A percentile compares a stretch with the other conserved stretches of the same genome.
Evolutionary conservation across 2,888 invertebrate species (phyloP).

Genomic region (Eueremaeus valkanovi): DNA sequence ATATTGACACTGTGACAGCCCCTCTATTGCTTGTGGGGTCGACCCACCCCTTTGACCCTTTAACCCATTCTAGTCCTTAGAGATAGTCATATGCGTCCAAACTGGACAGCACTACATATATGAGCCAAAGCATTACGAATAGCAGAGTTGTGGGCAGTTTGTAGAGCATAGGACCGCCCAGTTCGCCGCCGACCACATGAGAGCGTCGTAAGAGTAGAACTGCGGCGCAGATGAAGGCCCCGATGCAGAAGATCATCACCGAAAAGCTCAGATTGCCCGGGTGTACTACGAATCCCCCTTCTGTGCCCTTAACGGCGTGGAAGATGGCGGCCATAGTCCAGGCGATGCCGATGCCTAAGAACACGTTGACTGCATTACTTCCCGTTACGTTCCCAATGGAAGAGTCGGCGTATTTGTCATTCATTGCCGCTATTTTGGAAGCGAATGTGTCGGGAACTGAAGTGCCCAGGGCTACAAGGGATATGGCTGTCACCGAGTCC

Average conservation of each 20-base stretch:
- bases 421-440: slow-evolving; percentile 96
- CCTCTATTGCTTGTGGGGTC: too few species aligned
- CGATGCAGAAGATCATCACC: slow-evolving; percentile 90
- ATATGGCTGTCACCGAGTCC: slow-evolving; percentile 94
- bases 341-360: slow-evolving; percentile 96
- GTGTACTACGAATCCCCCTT: slow-evolving; percentile 49
- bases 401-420: slow-evolving; percentile 97
- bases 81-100: slow-evolving; percentile 90
- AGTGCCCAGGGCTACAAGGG: slow-evolving; percentile 95
- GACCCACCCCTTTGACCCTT: too few species aligned
- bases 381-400: slow-evolving; percentile 95
- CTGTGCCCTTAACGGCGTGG: slow-evolving; percentile 56
- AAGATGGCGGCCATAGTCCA: slow-evolving; percentile 96
- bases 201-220: slow-evolving; percentile 73
- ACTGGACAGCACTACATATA: slow-evolving; percentile 85
- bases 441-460: slow-evolving; percentile 99
- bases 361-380: slow-evolving; percentile 98
- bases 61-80: not conserved
- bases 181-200: slow-evolving; percentile 76
- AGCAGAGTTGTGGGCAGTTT: slow-evolving; percentile 74
- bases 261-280: slow-evolving; percentile 86
- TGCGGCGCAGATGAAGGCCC: slow-evolving; percentile 74
- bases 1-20: too few species aligned
- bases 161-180: slow-evolving; percentile 75
- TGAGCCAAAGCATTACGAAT: slow-evolving; percentile 81